Evolutionary conservation across 2,113 vertebrate genomes (phyloP), one percentile per base, ranked within the genome.

Genomic region (Gadus chalcogrammus): DNA sequence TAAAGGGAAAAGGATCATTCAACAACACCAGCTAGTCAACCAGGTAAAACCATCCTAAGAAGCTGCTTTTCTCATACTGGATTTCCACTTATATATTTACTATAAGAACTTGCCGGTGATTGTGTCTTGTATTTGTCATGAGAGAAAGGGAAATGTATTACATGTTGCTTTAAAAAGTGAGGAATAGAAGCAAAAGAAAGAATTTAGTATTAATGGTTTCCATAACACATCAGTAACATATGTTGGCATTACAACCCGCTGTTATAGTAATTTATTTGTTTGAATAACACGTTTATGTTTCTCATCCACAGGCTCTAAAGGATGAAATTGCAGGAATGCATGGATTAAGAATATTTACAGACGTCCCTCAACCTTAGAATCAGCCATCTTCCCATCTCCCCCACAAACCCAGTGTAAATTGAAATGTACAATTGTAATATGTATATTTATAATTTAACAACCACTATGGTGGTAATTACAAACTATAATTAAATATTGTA

Each of bases 11-110:
- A 91, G 93, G 59, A 92, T 82, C 0, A 89, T 99, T 56, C 95
- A 98, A 74, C 96, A 99, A 74, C 97, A 99, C 79, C 94, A 94
- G 71, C 89, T 98, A 91, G 95, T 99, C 0, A 99, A 97, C 55
- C 91, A 97, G 93, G 97, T 97, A 86, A 82, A 55, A 48, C 42
- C 11, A 5, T 4, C 18, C 0, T 15, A 0, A 1, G 12, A 53
- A 52, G 3, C 52, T n/a, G 38, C 5, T 55, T 77, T 7, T 62
- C 6, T 17, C 2, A 31, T 35, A 20, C 53, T 24, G 66, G 62
- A 28, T 64, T 27, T 24, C 17, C 2, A 8, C 1, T 58, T 42
- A 55, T 15, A 5, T 38, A 48, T 0, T 7, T 12, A 24, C 9
- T 27, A 15, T 61, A 48, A 48, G 8, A 48, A 2, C 31, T 35